Percentiles rank a stretch among this genome's conserved stretches.
These are phyloP conservation scores for Dromococcyx pavoninus DNA, from an alignment of 2,797 vertebrate genomes.

Conservation along the genomic window DNA sequence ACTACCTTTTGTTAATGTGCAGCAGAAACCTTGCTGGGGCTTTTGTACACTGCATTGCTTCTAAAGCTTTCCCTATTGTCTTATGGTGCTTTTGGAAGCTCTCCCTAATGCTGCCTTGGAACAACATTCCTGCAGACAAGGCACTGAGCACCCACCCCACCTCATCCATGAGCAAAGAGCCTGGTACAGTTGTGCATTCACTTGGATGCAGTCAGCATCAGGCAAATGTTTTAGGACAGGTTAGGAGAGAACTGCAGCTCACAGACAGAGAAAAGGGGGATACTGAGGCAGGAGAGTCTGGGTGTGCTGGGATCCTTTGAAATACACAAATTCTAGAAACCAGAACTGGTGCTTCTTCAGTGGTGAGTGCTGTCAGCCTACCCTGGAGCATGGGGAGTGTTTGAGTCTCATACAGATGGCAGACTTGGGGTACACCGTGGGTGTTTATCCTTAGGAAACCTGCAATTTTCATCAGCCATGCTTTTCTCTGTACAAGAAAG, in stretches of 20 bases:
- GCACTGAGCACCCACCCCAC: too few relatives aligned
- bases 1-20: accelerated
- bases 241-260: not conserved
- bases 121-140: accelerated
- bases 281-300: not conserved
- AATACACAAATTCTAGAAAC: not conserved
- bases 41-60: accelerated
- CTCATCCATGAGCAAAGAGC: not conserved
- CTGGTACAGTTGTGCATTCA: accelerated
- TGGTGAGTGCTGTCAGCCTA: accelerated
- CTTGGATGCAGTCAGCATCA: not conserved
- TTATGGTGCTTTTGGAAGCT: not conserved
- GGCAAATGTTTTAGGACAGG: not conserved
- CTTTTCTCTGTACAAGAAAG: not conserved
- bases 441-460: not conserved
- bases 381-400: accelerated
- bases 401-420: accelerated
- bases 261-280: not conserved
- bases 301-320: not conserved
- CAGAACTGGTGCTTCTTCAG: not conserved
- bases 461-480: accelerated
- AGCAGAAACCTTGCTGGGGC: not conserved
- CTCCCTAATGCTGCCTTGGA: not conserved
- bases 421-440: not conserved
- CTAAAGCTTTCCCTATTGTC: too few relatives aligned